Evolutionary conservation across 1,140 invertebrate species (phyloP).

Genomic region (Drosophila busckii): DNA sequence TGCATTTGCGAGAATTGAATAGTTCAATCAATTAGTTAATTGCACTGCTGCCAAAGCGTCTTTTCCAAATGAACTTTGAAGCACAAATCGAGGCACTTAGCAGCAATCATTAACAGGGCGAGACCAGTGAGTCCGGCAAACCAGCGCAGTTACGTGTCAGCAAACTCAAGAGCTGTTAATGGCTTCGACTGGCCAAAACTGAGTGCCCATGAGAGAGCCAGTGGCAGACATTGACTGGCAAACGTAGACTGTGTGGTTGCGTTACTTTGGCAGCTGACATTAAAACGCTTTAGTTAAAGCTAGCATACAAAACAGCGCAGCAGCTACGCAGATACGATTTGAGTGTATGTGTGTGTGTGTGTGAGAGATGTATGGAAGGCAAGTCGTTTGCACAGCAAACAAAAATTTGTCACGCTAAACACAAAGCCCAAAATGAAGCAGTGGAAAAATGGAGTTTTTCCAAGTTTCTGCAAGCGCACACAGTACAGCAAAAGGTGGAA

Average conservation of each 20-base stretch:
- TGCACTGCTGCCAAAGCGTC: constrained; percentile 52
- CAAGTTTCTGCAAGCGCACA: constrained; percentile 31
- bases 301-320: neutral
- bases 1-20: constrained; percentile 67
- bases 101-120: constrained; percentile 59
- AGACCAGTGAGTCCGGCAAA: constrained; percentile 38
- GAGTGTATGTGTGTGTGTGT: too few species aligned
- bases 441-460: constrained; percentile 71
- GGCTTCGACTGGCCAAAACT: constrained; percentile 27
- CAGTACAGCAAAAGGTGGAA: neutral
- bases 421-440: constrained; percentile 55
- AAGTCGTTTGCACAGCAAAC: constrained; percentile 12
- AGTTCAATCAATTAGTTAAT: constrained; percentile 77
- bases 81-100: constrained; percentile 71
- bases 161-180: constrained; percentile 37
- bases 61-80: constrained; percentile 20
- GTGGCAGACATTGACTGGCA: constrained; percentile 7
- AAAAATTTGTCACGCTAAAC: constrained; percentile 53
- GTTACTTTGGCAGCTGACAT: constrained; percentile 29
- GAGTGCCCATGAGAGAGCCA: constrained; percentile 1
- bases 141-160: constrained; percentile 4
- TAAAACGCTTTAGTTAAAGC: constrained; percentile 42
- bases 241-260: constrained; percentile 4
- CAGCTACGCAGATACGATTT: too few species aligned
- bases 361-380: neutral